These are phyloP conservation scores for Gyps fulvus DNA, from an alignment of 2,113 vertebrate genomes.

Conservation along the genomic window DNA sequence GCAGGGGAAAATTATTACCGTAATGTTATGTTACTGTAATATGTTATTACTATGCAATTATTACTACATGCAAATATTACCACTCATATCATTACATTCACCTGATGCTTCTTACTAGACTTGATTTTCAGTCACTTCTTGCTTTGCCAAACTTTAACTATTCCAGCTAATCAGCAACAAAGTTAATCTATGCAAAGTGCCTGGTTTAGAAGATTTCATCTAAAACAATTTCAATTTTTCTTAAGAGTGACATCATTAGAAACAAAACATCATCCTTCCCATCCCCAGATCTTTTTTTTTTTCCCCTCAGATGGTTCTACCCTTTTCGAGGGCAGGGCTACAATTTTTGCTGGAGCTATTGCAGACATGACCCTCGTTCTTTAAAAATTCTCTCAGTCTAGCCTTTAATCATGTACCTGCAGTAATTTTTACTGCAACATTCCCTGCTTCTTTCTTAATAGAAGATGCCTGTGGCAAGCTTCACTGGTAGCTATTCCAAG, in stretches of 20 bases:
- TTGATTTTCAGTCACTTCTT: background rate
- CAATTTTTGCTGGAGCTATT: background rate
- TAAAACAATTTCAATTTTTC: background rate
- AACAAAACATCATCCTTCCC: background rate
- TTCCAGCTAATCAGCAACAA: background rate
- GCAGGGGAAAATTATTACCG: background rate
- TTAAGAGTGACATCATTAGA: background rate
- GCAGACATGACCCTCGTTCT: fast-evolving
- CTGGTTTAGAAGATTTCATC: background rate
- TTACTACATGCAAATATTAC: background rate
- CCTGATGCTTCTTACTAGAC: background rate
- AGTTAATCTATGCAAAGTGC: background rate
- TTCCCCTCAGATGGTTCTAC: background rate
- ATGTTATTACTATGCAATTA: background rate
- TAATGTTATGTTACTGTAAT: background rate
- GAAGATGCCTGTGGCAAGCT: background rate
- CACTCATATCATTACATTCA: background rate
- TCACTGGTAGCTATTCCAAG: background rate
- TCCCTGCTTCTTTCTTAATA: background rate
- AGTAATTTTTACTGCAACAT: background rate
- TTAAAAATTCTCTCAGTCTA: background rate
- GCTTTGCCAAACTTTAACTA: background rate
- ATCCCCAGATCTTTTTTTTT: background rate
- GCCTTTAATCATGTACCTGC: background rate
- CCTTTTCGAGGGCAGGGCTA: background rate